These are phyloP conservation scores for Caranx melampygus DNA, from an alignment of 2,113 vertebrate genomes.

Conservation along the genomic window DNA sequence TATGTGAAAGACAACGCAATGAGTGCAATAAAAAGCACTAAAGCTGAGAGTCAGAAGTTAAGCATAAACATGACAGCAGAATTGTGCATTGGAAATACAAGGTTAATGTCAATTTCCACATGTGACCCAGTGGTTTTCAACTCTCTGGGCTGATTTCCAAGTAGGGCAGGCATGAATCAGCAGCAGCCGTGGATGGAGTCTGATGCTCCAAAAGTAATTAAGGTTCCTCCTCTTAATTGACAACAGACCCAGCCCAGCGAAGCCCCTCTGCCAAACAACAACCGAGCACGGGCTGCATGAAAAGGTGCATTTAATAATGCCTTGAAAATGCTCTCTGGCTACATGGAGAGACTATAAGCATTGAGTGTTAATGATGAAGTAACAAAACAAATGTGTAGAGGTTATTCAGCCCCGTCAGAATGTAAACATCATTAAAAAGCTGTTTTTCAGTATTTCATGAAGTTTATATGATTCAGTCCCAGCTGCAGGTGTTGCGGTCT, in stretches of 20 bases:
- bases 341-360: neutral
- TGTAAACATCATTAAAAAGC: conserved; percentile 1
- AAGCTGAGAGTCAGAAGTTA: conserved; percentile 21
- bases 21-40: neutral
- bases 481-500: conserved; percentile 11
- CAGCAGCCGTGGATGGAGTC: conserved; percentile 62
- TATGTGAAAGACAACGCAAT: neutral
- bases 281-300: conserved; percentile 30
- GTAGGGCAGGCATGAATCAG: conserved; percentile 69
- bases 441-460: neutral
- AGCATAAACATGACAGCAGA: conserved; percentile 24
- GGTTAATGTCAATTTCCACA: conserved; percentile 59
- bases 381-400: conserved; percentile 12
- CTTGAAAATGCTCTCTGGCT: conserved; percentile 10
- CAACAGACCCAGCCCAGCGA: conserved; percentile 68
- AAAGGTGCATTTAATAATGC: conserved; percentile 40
- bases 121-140: conserved; percentile 54
- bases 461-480: conserved; percentile 1
- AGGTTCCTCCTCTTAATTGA: conserved; percentile 75
- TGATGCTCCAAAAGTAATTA: conserved; percentile 77
- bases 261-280: conserved; percentile 61
- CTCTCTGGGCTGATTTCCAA: conserved; percentile 68
- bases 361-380: conserved; percentile 29
- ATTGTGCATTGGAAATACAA: conserved; percentile 31
- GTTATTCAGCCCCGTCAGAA: conserved; percentile 3